Evolutionary conservation across 2,113 vertebrate genomes (phyloP).

Genomic region (Acanthisitta chloris): DNA sequence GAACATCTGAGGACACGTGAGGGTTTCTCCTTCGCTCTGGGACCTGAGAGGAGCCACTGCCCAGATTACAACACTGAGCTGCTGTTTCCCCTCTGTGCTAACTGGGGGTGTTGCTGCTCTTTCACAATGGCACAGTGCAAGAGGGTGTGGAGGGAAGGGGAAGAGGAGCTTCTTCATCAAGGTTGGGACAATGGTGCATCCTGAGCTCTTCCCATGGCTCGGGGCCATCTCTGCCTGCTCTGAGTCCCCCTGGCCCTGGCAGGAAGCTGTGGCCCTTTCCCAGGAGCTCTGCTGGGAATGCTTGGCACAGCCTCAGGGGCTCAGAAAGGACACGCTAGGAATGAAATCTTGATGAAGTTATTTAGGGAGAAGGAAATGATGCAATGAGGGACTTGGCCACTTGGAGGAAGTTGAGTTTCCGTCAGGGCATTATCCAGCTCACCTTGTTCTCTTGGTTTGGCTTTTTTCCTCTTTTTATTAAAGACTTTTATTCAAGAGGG

Average conservation of each 20-base stretch:
- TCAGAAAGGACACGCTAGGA: neutral
- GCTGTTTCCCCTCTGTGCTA: slow-evolving; percentile 26
- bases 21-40: neutral
- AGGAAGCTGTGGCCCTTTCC: neutral
- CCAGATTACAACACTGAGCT: slow-evolving; percentile 20
- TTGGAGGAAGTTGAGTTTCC: slow-evolving; percentile 68
- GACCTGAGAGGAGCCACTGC: neutral
- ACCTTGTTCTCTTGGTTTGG: no score
- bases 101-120: neutral
- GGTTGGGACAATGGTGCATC: neutral
- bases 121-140: slow-evolving; percentile 20
- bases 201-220: neutral
- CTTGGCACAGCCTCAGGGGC: slow-evolving; percentile 16
- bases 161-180: slow-evolving; percentile 34
- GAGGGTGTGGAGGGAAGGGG: neutral
- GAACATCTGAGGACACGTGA: neutral
- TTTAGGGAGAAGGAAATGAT: slow-evolving; percentile 68
- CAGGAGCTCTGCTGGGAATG: neutral
- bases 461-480: neutral
- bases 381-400: slow-evolving; percentile 54
- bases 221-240: neutral
- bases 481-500: neutral
- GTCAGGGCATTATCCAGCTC: neutral
- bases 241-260: neutral
- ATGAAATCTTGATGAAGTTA: slow-evolving; percentile 21